Conservation (phyloP, 2,113 vertebrate species). For the Cromileptes altivelis region DNA sequence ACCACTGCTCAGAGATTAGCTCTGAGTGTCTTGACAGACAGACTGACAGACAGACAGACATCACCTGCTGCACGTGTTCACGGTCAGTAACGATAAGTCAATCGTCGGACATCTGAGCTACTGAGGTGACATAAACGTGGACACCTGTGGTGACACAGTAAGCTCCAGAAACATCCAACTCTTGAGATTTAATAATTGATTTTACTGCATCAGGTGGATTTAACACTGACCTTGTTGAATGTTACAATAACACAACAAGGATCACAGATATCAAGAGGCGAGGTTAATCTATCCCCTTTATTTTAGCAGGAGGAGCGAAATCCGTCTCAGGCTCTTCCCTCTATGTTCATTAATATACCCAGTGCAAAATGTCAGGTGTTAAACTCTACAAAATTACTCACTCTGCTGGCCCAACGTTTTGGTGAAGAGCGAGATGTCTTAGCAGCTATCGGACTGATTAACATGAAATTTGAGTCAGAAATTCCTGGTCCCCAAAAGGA, state of each 20-base stretch:
- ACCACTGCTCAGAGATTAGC: slow-evolving; percentile 12
- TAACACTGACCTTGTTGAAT: background rate
- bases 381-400: background rate
- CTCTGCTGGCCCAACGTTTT: background rate
- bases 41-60: background rate
- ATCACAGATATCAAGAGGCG: background rate
- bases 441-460: background rate
- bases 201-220: background rate
- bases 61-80: background rate
- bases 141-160: background rate
- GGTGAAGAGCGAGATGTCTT: background rate
- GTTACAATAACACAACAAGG: background rate
- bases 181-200: background rate
- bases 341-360: background rate
- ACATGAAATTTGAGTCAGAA: background rate
- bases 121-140: background rate
- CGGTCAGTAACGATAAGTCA: background rate
- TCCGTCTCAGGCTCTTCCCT: background rate
- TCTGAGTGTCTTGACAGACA: background rate
- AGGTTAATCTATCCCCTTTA: background rate
- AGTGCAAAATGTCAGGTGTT: background rate
- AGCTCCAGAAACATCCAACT: background rate
- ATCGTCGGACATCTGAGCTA: background rate
- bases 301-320: background rate
- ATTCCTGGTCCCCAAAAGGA: background rate